Conservation (phyloP, 2,888 invertebrate species). For the Dasysyrphus albostriatus region DNA sequence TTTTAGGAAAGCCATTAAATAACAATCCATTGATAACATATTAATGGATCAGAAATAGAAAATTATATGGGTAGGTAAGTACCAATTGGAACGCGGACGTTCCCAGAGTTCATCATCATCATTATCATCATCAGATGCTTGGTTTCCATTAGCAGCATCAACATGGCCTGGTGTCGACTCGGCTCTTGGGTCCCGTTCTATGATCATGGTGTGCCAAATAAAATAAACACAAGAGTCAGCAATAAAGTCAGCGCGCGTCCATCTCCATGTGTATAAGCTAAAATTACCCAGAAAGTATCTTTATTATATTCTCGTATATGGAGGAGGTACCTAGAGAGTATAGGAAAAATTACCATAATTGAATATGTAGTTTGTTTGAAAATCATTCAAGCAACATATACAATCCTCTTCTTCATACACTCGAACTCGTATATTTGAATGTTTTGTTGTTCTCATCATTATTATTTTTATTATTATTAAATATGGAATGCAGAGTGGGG, state of each 20-base stretch:
- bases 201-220: constrained; percentile 26
- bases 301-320: constrained; percentile 7
- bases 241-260: constrained; percentile 23
- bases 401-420: constrained; percentile 12
- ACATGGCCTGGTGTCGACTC: not conserved
- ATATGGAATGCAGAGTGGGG: not conserved
- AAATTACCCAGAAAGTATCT: constrained; percentile 34
- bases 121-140: constrained; percentile 19
- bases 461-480: not conserved
- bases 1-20: constrained; percentile 34
- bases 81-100: constrained; percentile 25
- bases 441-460: not conserved
- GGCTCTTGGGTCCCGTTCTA: not conserved
- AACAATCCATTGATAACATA: constrained; percentile 22
- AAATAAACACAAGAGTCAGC: constrained; percentile 33
- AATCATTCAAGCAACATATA: not conserved
- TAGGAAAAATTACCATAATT: constrained; percentile 32
- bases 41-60: constrained; percentile 38
- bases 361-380: constrained; percentile 21
- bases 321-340: not conserved
- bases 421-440: constrained; percentile 17
- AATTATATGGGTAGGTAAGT: constrained; percentile 30
- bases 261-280: constrained; percentile 4
- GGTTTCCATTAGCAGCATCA: constrained; percentile 26
- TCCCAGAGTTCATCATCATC: constrained; percentile 29